Evolutionary conservation across 2,888 invertebrate species (phyloP), one percentile per base, ranked within the genome.

Genomic region (Sminthurides aquaticus): DNA sequence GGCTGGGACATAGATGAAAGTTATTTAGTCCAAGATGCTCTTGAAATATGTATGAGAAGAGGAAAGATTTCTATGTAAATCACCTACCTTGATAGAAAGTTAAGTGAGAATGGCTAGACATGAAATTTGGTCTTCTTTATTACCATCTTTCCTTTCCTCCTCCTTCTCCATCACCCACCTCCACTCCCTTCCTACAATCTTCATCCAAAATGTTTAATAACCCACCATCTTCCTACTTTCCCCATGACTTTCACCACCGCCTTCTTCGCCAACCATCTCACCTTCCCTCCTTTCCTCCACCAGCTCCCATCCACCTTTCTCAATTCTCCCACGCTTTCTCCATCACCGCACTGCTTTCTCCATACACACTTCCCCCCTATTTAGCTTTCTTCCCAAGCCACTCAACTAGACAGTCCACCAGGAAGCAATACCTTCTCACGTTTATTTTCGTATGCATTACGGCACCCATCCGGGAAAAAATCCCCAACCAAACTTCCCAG

Each of bases 391-490:
- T n/a, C n/a, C n/a, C n/a, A n/a, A n/a, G n/a, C n/a, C n/a, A n/a
- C n/a, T n/a, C n/a, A n/a, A n/a, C n/a, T n/a, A n/a, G n/a, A n/a
- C n/a, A n/a, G n/a, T n/a, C n/a, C n/a, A n/a, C n/a, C n/a, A n/a
- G n/a, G n/a, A n/a, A n/a, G n/a, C n/a, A n/a, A n/a, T 20, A 52
- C 18, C 20, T 52, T 52, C 52, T 52, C 52, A 52, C 52, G 52
- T 52, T 52, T 52, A 52, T 70, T 66, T 72, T 74, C 70, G 74
- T 74, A 74, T 74, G 74, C 74, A 74, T 74, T 74, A 74, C 74
- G 67, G 68, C 74, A 70, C 72, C 67, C 67, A 57, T 49, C 54
- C 25, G 49, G 34, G 52, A 20, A 57, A 49, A 28, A 65, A 49
- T 57, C 49, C 52, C 34, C 20, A 54, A 48, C 28, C 24, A 59